A percentile compares a stretch with the other conserved stretches of the same genome.
These are phyloP conservation scores for Coregonus sp. DNA, from an alignment of 2,797 vertebrate genomes.

Conservation along the genomic window DNA sequence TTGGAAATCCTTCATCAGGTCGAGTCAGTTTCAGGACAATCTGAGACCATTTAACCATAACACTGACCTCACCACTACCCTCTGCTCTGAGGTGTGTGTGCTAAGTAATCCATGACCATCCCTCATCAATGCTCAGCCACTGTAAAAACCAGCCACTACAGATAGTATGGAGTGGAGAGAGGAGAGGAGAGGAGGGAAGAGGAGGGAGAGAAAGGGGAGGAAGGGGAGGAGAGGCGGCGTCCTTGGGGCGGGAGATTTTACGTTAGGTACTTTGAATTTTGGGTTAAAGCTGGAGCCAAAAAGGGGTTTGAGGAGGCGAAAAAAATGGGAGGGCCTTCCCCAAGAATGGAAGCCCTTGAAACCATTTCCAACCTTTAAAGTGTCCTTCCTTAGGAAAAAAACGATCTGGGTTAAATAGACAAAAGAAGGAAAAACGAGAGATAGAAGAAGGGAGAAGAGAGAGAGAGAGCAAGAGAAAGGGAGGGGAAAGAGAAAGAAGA, in stretches of 20 bases:
- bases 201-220: no score
- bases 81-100: no score
- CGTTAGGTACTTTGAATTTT: no score
- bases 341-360: neutral
- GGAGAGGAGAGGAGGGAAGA: no score
- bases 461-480: neutral
- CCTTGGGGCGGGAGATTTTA: no score
- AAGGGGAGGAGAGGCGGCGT: no score
- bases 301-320: no score
- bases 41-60: neutral
- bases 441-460: neutral
- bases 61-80: neutral
- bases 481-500: neutral
- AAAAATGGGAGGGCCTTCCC: no score
- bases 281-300: no score
- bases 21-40: conserved; percentile 5
- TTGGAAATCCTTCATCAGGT: conserved; percentile 3
- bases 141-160: neutral
- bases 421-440: neutral
- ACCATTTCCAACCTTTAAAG: neutral
- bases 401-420: neutral
- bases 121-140: neutral
- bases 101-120: neutral
- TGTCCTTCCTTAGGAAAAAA: neutral
- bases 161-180: neutral